A percentile compares a stretch with the other conserved stretches of the same genome.
These are phyloP conservation scores for Fragum fragum DNA, from an alignment of 2,888 invertebrate genomes.

Conservation along the genomic window DNA sequence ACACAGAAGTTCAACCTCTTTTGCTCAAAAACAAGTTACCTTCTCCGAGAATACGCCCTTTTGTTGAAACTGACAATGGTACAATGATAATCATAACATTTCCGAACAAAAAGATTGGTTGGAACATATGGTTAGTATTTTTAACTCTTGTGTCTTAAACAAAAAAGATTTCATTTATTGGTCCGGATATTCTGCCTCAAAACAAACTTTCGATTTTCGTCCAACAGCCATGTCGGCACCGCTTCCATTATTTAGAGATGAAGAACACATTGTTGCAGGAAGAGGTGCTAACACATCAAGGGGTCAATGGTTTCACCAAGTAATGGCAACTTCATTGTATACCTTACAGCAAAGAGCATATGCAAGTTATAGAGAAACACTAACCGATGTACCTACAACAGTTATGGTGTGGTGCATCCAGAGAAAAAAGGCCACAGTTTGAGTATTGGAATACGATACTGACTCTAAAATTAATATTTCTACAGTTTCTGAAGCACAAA, in stretches of 20 bases:
- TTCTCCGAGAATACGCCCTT: too few species aligned
- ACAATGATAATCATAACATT: background rate
- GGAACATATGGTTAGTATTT: background rate
- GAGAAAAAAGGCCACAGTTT: slow-evolving; percentile 20
- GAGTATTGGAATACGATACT: slow-evolving; percentile 38
- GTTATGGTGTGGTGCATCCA: background rate
- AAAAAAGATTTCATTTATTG: background rate
- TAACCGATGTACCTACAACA: background rate
- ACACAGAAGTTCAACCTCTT: background rate
- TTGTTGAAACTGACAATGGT: background rate
- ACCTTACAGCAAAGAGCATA: too few species aligned
- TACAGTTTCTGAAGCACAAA: slow-evolving; percentile 39
- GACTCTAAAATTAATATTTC: slow-evolving; percentile 31
- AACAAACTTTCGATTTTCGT: background rate
- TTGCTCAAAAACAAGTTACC: background rate
- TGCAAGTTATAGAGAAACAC: slow-evolving; percentile 9
- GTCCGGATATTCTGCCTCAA: too few species aligned
- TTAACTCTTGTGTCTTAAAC: background rate
- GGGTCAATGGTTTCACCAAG: too few species aligned
- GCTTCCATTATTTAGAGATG: too few species aligned
- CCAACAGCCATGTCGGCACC: background rate
- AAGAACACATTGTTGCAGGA: too few species aligned
- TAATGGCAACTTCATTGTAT: too few species aligned
- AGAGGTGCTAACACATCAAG: slow-evolving; percentile 9
- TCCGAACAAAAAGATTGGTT: background rate